These are phyloP conservation scores for Epinephelus moara DNA, from an alignment of 2,113 vertebrate species.

Conservation along the genomic window DNA sequence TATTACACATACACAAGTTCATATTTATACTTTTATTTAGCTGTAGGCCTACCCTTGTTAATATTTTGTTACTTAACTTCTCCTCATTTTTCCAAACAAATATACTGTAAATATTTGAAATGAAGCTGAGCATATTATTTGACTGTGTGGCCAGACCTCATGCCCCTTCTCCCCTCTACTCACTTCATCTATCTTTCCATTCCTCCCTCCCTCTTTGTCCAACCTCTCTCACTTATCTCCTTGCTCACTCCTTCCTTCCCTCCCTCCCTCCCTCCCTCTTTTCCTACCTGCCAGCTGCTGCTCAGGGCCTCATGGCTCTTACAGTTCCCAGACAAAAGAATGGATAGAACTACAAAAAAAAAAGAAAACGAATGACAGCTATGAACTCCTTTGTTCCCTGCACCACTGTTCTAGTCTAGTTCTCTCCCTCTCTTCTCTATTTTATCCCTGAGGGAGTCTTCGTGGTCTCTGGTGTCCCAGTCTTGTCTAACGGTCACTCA, in stretches of 20 bases:
- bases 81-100: not conserved
- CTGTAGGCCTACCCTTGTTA: not conserved
- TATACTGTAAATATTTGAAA: not conserved
- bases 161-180: not conserved
- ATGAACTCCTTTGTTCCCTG: conserved; percentile 68
- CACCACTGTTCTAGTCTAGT: conserved; percentile 39
- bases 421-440: conserved; percentile 24
- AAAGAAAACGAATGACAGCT: conserved; percentile 60
- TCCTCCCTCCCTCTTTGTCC: conserved; percentile 25
- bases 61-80: not conserved
- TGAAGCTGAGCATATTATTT: not conserved
- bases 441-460: conserved; percentile 65
- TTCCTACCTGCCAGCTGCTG: conserved; percentile 93
- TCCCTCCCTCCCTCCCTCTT: conserved; percentile 48
- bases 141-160: not conserved
- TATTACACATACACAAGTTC: not conserved
- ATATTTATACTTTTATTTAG: not conserved
- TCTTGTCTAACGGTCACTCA: conserved; percentile 69
- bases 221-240: conserved; percentile 53
- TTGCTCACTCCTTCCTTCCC: not conserved
- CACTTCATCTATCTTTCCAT: conserved; percentile 14
- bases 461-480: conserved; percentile 56
- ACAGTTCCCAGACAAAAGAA: conserved; percentile 73
- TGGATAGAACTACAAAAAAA: conserved; percentile 60
- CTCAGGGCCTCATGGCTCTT: conserved; percentile 75